These are phyloP conservation scores for Xiphophorus couchianus DNA, from an alignment of 2,113 vertebrate genomes.

Conservation along the genomic window DNA sequence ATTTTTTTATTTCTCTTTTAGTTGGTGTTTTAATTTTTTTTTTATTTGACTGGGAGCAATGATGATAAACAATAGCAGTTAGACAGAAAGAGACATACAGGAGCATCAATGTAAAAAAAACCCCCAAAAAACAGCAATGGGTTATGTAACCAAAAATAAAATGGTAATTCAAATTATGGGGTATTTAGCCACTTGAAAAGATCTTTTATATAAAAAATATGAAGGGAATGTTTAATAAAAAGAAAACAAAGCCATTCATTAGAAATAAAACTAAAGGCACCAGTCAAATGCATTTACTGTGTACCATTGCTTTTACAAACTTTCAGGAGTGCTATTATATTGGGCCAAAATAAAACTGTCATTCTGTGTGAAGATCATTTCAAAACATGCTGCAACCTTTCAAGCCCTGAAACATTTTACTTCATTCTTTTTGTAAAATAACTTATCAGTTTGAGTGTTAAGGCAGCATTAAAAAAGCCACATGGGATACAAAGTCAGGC, in stretches of 20 bases:
- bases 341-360: constrained; percentile 64
- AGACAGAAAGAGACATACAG: constrained; percentile 8
- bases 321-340: constrained; percentile 56
- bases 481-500: constrained; percentile 71
- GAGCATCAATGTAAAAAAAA: not conserved
- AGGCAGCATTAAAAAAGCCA: constrained; percentile 64
- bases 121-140: too few species aligned
- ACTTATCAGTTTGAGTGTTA: constrained; percentile 72
- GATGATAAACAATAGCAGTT: constrained; percentile 3
- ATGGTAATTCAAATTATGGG: constrained; percentile 23
- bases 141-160: constrained; percentile 10
- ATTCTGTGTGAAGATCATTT: constrained; percentile 56
- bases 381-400: constrained; percentile 60
- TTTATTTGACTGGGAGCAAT: not conserved
- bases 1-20: not conserved
- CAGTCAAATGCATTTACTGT: constrained; percentile 22
- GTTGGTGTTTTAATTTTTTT: not conserved
- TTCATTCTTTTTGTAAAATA: constrained; percentile 46
- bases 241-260: constrained; percentile 64
- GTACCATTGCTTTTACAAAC: constrained; percentile 39
- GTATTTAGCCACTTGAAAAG: constrained; percentile 42
- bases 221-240: constrained; percentile 61
- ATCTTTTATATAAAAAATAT: constrained; percentile 69
- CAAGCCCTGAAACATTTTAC: constrained; percentile 42
- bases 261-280: constrained; percentile 56